Evolutionary conservation across 2,888 invertebrate species (phyloP).

Genomic region (Drosophila paracracens): DNA sequence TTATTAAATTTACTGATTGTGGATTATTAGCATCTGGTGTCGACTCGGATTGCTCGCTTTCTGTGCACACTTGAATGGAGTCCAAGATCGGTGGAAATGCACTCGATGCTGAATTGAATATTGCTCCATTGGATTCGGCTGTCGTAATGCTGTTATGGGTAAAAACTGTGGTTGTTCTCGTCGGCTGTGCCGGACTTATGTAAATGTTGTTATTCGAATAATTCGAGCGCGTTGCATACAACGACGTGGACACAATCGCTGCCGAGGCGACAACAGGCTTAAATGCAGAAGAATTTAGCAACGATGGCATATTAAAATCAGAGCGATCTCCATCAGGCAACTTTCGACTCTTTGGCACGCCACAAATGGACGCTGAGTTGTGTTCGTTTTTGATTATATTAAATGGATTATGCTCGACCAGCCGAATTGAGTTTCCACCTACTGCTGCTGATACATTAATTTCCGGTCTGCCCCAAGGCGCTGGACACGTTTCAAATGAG

Average conservation of each 20-base stretch:
- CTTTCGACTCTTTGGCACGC: constrained; percentile 42
- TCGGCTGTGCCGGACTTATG: constrained; percentile 37
- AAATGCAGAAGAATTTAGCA: constrained; percentile 74
- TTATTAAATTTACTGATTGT: not conserved
- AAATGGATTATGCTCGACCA: constrained; percentile 29
- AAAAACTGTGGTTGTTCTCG: constrained; percentile 62
- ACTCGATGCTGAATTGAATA: constrained; percentile 26
- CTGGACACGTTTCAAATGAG: constrained; percentile 81
- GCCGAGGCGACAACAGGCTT: constrained; percentile 76
- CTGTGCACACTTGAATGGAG: constrained; percentile 25
- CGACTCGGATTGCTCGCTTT: constrained; percentile 21
- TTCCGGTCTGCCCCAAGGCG: constrained; percentile 87
- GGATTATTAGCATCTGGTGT: constrained; percentile 6
- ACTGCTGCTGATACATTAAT: constrained; percentile 22
- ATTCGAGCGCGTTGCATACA: constrained; percentile 60
- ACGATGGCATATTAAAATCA: constrained; percentile 67
- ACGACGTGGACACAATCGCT: constrained; percentile 65
- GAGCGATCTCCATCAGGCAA: constrained; percentile 26
- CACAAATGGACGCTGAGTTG: constrained; percentile 23
- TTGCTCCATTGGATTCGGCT: constrained; percentile 33
- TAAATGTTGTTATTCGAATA: constrained; percentile 50
- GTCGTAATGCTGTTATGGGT: constrained; percentile 55
- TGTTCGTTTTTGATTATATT: constrained; percentile 53
- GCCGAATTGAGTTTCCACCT: constrained; percentile 20
- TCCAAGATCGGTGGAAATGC: constrained; percentile 42